Base-by-base conservation (phyloP, 1,140 invertebrate species). In the Phthorimaea operculella region DNA sequence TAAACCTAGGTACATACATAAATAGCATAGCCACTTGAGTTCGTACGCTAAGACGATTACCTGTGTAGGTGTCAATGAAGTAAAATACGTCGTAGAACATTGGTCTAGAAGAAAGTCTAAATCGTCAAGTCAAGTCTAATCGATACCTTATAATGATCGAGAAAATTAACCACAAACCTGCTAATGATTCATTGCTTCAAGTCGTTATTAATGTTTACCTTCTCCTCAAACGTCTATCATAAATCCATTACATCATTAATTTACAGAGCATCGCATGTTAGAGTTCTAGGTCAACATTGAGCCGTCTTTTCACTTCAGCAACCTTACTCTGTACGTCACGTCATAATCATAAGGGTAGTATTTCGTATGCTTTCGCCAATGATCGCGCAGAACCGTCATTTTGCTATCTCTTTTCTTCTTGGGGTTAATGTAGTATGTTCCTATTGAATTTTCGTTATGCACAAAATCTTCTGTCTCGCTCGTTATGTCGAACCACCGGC, bases 331-430 rank as follows among this genome's bases (percentile, higher is more conserved):
- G 10, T 39, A 56, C 36, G 55, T 52, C 18, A 54, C 60, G 60
- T 60, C 52, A 54, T 28, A 28, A 28, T 59, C 57, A 60, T 62
- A 65, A 66, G 66, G 62, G 64, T 60, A 65, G 63, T 49, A 55
- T 63, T 61, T 64, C 68, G 64, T 62, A 17, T 34, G 63, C 51
- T 52, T 66, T 60, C 68, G 68, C 49, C 33, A 39, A 15, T n/a
- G n/a, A 11, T 73, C 72, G 68, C 64, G 33, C 52, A 42, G 55
- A 63, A 58, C 57, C 59, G 60, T 53, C 36, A 59, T 56, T 11
- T 34, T 57, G 21, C 51, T 44, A 17, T 74, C 74, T 62, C 66
- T 51, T 39, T 79, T 63, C 36, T 64, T 63, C 21, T 28, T 72
- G 48, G 28, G 48, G 10, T 39, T 3, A 39, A n/a, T 39, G 10